Evolutionary conservation across 2,797 vertebrate species (phyloP).

Genomic region (Aplochiton taeniatus): DNA sequence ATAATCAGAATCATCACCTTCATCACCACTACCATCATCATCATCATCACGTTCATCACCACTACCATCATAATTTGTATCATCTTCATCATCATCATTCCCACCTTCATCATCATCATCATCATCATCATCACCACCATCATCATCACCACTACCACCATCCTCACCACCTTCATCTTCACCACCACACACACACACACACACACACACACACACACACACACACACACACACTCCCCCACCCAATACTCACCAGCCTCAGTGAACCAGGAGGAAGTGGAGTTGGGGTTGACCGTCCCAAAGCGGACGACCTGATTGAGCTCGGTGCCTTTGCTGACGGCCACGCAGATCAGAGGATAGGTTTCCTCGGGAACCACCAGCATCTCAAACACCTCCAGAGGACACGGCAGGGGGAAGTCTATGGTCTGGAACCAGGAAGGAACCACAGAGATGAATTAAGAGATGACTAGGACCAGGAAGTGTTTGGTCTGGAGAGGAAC

Average conservation of each 20-base stretch:
- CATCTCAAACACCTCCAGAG: conserved; percentile 91
- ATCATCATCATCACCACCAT: not conserved
- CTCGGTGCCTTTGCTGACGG: conserved; percentile 88
- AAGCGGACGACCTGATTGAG: conserved; percentile 92
- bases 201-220: no score
- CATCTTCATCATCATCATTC: no score
- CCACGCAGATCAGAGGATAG: conserved; percentile 91
- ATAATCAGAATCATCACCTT: not conserved
- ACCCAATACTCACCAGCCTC: conserved; percentile 88
- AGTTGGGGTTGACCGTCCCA: conserved; percentile 93
- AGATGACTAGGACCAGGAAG: not conserved
- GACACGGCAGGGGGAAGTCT: conserved; percentile 91
- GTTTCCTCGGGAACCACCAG: conserved; percentile 91
- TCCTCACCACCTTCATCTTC: no score
- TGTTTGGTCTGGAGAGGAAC: not conserved
- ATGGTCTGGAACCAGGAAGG: conserved; percentile 77
- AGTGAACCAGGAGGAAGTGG: conserved; percentile 93
- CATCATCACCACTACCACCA: no score
- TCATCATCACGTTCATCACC: not conserved
- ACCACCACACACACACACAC: no score
- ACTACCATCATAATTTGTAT: not conserved
- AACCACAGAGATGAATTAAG: conserved; percentile 31
- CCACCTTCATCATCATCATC: not conserved
- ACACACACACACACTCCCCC: no score
- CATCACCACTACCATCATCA: not conserved